Evolutionary conservation across 2,113 vertebrate genomes (phyloP), one percentile per base, ranked within the genome.

Genomic region (Bos javanicus): DNA sequence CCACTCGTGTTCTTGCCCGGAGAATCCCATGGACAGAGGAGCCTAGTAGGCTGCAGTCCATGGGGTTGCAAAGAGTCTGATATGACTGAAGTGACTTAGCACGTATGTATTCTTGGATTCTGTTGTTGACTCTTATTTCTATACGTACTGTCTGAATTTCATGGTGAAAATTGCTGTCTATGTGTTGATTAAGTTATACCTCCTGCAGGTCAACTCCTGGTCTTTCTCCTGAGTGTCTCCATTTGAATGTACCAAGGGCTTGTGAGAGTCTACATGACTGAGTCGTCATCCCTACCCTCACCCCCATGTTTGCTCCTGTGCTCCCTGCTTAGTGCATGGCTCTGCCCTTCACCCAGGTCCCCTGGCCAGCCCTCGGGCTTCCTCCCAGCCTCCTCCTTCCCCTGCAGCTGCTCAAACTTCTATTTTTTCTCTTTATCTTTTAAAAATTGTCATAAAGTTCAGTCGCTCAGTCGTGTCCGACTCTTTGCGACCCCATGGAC

Each of bases 31-130:
- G 71, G 71, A 26, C 71, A 43, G 71, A 43, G 39, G 71, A 76
- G 71, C 71, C 71, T 43, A 3, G 23, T 26, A 6, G 71, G 71
- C 23, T 26, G 3, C 39, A 76, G 39, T 43, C 71, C 3, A 14
- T 0, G 6, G 12, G 36, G 2, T 14, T 0, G 2, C 39, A 43
- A 3, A 74, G 71, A 26, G 71, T 43, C 23, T 0, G 6, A 26
- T 36, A 43, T 0, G 39, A 43, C 39, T 43, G 12, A 76, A 76
- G 39, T 4, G 39, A 26, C 39, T 76, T 76, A 26, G 23, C 71
- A 15, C 7, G 23, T 26, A 26, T 14, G 39, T 26, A 7, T 25
- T 11, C 48, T 43, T 64, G 7, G 39, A 60, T 93, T 93, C 60
- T 84, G 12, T 4, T 59, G 43, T 39, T 81, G 5, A 10, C 62